Evolutionary conservation across 37 sponge, comb jelly and placozoan genomes (phyloP).

Genomic region (Crambe crambe): DNA sequence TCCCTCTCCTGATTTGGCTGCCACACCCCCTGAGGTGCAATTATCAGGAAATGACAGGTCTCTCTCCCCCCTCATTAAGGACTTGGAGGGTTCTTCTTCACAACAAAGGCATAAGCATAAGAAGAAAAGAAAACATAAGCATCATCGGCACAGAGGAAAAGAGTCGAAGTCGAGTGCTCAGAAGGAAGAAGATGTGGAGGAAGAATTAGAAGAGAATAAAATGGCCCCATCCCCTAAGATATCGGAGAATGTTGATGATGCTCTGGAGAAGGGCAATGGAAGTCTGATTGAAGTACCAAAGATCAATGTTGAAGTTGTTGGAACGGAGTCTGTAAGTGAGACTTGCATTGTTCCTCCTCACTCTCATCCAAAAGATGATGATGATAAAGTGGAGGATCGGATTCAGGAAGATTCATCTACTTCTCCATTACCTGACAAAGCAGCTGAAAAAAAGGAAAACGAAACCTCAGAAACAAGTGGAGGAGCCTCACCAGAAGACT

Average conservation of each 20-base stretch:
- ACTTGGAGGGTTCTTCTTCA: neutral
- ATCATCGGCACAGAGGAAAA: neutral
- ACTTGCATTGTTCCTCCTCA: neutral
- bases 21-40: neutral
- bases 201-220: neutral
- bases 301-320: neutral
- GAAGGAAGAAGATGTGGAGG: neutral
- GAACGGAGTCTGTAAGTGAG: neutral
- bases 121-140: conserved; percentile 1
- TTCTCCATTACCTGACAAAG: neutral
- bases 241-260: neutral
- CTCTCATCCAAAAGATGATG: neutral
- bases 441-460: neutral
- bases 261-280: neutral
- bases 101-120: conserved; percentile 7
- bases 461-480: neutral
- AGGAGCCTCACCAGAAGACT: neutral
- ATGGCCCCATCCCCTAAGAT: neutral
- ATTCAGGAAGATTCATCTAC: neutral
- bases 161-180: neutral
- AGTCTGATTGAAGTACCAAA: neutral
- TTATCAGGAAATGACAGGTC: neutral
- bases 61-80: neutral
- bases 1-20: neutral
- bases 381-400: neutral